phyloP scores from a whole-genome alignment of 2,888 invertebrate species.

The Andrena bicolor region DNA sequence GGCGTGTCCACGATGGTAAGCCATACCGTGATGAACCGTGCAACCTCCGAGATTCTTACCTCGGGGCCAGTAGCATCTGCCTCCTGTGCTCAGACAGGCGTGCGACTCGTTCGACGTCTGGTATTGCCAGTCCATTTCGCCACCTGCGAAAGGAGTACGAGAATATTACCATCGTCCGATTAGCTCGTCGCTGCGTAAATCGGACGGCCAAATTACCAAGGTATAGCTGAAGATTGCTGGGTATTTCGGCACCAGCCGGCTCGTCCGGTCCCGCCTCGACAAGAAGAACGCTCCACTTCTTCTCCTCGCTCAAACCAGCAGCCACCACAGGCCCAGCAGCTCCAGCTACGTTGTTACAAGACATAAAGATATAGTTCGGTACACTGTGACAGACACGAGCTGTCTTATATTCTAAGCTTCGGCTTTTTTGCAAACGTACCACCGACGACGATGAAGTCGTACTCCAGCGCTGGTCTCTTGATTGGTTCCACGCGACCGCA shows the following conservation, averaged over 20 bases:
- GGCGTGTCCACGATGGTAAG: conserved; percentile 92
- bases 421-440: conserved; percentile 75
- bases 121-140: conserved; percentile 89
- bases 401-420: not conserved
- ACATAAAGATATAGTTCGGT: not conserved
- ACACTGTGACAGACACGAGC: not conserved
- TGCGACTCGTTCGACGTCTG: conserved; percentile 88
- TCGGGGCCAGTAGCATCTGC: conserved; percentile 88
- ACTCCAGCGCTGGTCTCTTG: conserved; percentile 83
- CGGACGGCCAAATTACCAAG: conserved; percentile 67
- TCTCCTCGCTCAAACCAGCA: conserved; percentile 87
- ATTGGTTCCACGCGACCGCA: conserved; percentile 86
- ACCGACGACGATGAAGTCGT: conserved; percentile 89
- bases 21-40: conserved; percentile 92
- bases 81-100: conserved; percentile 87
- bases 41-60: conserved; percentile 91
- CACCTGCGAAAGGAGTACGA: conserved; percentile 58
- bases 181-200: not conserved
- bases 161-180: too few species aligned
- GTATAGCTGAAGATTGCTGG: conserved; percentile 75
- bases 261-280: conserved; percentile 91
- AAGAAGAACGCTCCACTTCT: conserved; percentile 88
- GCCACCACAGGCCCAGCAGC: conserved; percentile 89
- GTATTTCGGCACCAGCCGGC: conserved; percentile 86
- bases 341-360: conserved; percentile 83